phyloP scores from a whole-genome alignment of 1,140 invertebrate genomes.

The Lasaia peninsularis region DNA sequence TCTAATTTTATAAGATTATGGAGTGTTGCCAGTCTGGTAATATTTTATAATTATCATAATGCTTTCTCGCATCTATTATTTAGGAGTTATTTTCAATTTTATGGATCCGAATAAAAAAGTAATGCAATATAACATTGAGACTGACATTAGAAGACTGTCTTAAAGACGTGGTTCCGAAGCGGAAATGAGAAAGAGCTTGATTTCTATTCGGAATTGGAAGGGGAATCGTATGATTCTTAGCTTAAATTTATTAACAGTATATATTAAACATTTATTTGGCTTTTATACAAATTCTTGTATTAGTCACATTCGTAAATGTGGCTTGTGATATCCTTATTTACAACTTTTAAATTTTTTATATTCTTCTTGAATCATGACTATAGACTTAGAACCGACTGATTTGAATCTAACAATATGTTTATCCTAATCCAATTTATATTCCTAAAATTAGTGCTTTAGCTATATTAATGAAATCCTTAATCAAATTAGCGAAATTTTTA shows the following conservation, averaged over 20 bases:
- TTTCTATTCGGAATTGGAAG: background rate
- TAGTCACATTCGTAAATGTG: background rate
- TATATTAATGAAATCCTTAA: background rate
- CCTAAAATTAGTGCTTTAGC: conserved; percentile 6
- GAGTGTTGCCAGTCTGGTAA: background rate
- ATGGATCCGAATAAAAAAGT: conserved; percentile 40
- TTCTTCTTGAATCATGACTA: background rate
- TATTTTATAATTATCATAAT: background rate
- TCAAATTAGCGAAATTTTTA: conserved; percentile 3
- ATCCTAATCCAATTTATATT: conserved; percentile 7
- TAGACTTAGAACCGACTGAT: conserved; percentile 8
- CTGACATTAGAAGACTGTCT: conserved; percentile 75
- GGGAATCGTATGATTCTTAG: background rate
- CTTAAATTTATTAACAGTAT: background rate
- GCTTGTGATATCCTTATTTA: conserved; percentile 8
- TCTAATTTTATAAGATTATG: conserved; percentile 37
- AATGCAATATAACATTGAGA: conserved; percentile 74
- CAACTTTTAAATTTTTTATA: conserved; percentile 4
- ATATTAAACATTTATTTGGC: conserved; percentile 5
- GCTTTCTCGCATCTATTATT: conserved; percentile 24
- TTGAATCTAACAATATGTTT: background rate
- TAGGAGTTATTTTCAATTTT: conserved; percentile 15
- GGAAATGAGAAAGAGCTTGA: conserved; percentile 13
- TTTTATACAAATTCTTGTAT: background rate
- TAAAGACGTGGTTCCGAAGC: conserved; percentile 45